phyloP scores from a whole-genome alignment of 2,888 invertebrate genomes.

The Octodonta nipae region DNA sequence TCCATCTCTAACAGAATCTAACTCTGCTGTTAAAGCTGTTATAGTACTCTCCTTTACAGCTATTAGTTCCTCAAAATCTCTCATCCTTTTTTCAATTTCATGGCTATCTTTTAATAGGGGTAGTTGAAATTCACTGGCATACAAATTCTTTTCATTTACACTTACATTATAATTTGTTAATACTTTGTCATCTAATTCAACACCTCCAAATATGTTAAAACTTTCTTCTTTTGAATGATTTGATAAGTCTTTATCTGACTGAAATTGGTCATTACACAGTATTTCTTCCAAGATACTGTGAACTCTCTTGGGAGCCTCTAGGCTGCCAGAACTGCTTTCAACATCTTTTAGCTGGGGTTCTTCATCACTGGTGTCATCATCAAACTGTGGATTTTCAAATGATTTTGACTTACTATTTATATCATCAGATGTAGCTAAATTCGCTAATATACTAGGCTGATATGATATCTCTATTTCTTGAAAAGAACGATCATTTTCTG shows the following conservation, averaged over 20 bases:
- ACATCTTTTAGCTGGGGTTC: constrained; percentile 11
- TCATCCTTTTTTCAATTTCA: constrained; percentile 23
- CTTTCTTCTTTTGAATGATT: constrained; percentile 26
- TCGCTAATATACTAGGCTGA: constrained; percentile 17
- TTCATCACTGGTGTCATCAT: constrained; percentile 18
- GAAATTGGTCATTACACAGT: constrained; percentile 25
- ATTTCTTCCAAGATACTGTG: constrained; percentile 31
- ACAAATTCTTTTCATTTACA: constrained; percentile 7
- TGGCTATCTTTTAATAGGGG: constrained; percentile 6
- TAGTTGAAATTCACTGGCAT: constrained; percentile 10
- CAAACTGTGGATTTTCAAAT: too few relatives aligned
- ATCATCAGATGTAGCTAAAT: constrained; percentile 11
- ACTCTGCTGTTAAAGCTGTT: constrained; percentile 36
- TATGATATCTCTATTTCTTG: constrained; percentile 32
- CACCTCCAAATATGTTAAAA: constrained; percentile 31
- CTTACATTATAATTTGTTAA: constrained; percentile 21
- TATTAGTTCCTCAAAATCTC: constrained; percentile 36
- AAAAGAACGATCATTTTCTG: constrained; percentile 34
- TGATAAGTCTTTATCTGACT: constrained; percentile 14
- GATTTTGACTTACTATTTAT: too few relatives aligned
- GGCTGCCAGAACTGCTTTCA: constrained; percentile 19
- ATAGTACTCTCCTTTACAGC: constrained; percentile 38
- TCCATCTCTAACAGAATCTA: constrained; percentile 38
- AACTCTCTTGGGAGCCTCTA: constrained; percentile 23
- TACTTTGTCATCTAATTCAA: constrained; percentile 31